Percentiles rank a stretch among this genome's conserved stretches.
These are phyloP conservation scores for Orgyia antiqua DNA, from an alignment of 2,888 invertebrate genomes.

Conservation along the genomic window DNA sequence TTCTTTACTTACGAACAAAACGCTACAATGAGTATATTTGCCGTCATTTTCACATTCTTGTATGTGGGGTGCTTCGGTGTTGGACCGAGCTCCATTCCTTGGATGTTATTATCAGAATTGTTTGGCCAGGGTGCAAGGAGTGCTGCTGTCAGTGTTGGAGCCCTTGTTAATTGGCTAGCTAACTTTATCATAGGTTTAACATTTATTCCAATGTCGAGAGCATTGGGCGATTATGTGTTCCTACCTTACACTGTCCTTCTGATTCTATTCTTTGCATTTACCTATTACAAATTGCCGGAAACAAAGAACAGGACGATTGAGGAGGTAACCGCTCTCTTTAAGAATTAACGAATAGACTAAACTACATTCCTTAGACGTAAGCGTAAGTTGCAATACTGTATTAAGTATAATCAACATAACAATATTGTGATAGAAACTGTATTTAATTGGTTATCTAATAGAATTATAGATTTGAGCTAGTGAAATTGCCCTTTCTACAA, in stretches of 20 bases:
- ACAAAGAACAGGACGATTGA: conserved; percentile 73
- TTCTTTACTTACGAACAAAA: conserved; percentile 62
- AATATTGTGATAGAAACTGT: conserved; percentile 40
- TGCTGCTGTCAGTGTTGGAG: conserved; percentile 70
- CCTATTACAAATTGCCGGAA: conserved; percentile 68
- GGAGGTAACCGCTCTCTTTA: conserved; percentile 72
- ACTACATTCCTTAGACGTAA: conserved; percentile 47
- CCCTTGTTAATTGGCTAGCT: conserved; percentile 72
- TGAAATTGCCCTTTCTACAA: conserved; percentile 25
- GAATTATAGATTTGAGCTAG: conserved; percentile 14
- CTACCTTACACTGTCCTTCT: conserved; percentile 65
- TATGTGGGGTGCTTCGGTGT: conserved; percentile 74
- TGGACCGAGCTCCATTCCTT: conserved; percentile 73
- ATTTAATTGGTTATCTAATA: conserved; percentile 23
- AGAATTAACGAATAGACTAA: conserved; percentile 41
- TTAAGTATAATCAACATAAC: conserved; percentile 41
- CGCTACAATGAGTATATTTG: conserved; percentile 64
- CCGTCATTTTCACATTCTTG: conserved; percentile 66
- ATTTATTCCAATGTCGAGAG: conserved; percentile 56
- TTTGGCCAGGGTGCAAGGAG: conserved; percentile 70
- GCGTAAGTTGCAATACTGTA: conserved; percentile 33
- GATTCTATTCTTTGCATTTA: conserved; percentile 64
- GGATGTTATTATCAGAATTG: conserved; percentile 73
- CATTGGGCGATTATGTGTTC: conserved; percentile 62
- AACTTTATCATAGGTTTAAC: conserved; percentile 72